Conservation (phyloP, 2,797 vertebrate species). For the Melanotaenia trifasciata region DNA sequence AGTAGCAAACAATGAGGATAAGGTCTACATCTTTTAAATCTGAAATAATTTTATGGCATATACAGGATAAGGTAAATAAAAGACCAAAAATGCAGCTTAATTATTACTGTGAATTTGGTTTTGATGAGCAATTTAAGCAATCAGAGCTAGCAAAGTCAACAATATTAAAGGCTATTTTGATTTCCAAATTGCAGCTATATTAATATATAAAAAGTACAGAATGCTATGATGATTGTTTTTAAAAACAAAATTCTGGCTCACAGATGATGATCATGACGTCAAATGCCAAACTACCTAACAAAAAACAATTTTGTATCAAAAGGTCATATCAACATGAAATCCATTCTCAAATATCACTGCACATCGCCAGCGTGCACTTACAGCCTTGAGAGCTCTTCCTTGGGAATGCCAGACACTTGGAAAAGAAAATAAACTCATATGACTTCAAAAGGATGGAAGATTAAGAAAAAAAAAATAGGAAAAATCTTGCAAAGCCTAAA, state of each 20-base stretch:
- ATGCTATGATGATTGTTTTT: constrained; percentile 8
- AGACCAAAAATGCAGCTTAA: neutral
- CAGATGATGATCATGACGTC: constrained; percentile 36
- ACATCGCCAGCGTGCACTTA: constrained; percentile 7
- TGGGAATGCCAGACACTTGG: constrained; percentile 31
- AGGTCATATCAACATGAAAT: constrained; percentile 64
- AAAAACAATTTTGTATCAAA: constrained; percentile 61
- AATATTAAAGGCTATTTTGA: too few relatives aligned
- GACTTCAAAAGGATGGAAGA: constrained; percentile 36
- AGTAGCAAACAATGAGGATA: constrained; percentile 1
- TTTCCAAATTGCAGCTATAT: neutral
- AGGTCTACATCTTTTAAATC: constrained; percentile 1
- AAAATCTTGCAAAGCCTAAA: constrained; percentile 8
- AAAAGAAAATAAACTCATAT: constrained; percentile 31
- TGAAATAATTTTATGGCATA: neutral
- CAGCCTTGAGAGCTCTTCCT: constrained; percentile 17
- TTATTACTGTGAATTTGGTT: neutral
- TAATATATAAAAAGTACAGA: neutral
- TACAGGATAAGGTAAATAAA: neutral
- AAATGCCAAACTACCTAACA: constrained; percentile 58
- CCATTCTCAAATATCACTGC: constrained; percentile 64
- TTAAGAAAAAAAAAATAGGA: neutral
- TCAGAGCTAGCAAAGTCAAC: too few relatives aligned
- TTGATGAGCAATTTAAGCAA: neutral
- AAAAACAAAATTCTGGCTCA: constrained; percentile 23